A percentile compares a stretch with the other conserved stretches of the same genome.
Conservation (phyloP, 2,113 vertebrate species). For the Glareola pratincola region DNA sequence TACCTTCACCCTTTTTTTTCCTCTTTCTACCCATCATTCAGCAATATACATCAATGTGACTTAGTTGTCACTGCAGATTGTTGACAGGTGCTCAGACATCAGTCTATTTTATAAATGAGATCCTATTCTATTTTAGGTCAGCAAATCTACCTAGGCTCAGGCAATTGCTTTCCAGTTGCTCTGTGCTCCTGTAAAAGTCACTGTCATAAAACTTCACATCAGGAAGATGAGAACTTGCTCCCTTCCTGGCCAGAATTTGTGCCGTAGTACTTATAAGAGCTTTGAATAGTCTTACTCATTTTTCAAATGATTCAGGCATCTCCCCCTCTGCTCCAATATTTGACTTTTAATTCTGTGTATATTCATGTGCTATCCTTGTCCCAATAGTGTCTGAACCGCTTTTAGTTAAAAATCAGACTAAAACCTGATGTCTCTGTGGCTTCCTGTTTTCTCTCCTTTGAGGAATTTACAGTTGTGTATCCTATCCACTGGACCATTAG, state of each 20-base stretch:
- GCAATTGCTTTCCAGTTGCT: background rate
- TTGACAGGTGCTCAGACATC: background rate
- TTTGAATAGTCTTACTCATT: background rate
- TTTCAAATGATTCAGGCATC: background rate
- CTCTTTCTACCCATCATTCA: background rate
- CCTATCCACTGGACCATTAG: background rate
- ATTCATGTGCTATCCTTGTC: background rate
- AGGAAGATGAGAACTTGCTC: background rate
- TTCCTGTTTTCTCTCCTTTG: background rate
- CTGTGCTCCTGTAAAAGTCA: background rate
- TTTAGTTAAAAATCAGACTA: background rate
- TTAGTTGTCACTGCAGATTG: background rate
- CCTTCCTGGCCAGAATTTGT: background rate
- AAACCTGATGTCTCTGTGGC: background rate
- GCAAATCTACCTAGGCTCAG: background rate
- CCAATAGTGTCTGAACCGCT: background rate
- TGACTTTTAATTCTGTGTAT: background rate
- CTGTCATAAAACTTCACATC: background rate
- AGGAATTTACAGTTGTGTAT: background rate
- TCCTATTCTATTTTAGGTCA: background rate
- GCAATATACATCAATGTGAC: background rate
- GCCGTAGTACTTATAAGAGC: background rate
- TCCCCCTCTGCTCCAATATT: fast-evolving
- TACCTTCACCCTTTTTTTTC: background rate
- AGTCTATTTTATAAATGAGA: background rate